Conservation (phyloP, 2,113 vertebrate species). For the Ameiurus melas region DNA sequence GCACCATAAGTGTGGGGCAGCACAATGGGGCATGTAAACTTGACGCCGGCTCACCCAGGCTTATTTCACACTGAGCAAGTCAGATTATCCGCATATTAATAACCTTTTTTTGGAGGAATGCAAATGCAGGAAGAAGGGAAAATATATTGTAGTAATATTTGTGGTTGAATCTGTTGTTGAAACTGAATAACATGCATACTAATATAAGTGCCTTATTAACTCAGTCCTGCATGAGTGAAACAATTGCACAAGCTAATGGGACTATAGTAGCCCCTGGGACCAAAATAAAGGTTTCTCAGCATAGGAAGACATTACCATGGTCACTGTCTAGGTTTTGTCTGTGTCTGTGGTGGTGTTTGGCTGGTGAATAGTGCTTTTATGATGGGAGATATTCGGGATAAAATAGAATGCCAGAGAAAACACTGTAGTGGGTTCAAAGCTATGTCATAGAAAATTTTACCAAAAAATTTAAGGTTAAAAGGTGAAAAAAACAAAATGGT, state of each 20-base stretch:
- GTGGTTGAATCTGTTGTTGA: slow-evolving; percentile 38
- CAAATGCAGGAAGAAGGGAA: slow-evolving; percentile 40
- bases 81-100: slow-evolving; percentile 56
- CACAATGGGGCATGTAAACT: slow-evolving; percentile 55
- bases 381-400: neutral
- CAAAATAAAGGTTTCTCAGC: slow-evolving; percentile 11
- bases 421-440: neutral
- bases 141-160: slow-evolving; percentile 40
- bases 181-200: slow-evolving; percentile 35
- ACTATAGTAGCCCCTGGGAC: slow-evolving; percentile 15
- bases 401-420: slow-evolving; percentile 11
- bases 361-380: slow-evolving; percentile 9
- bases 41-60: slow-evolving; percentile 25
- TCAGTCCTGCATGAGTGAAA: slow-evolving; percentile 34
- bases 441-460: too few species aligned
- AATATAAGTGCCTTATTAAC: slow-evolving; percentile 28
- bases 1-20: slow-evolving; percentile 30
- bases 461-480: too few species aligned
- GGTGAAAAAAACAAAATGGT: too few species aligned
- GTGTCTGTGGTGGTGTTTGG: neutral
- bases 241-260: slow-evolving; percentile 39
- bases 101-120: slow-evolving; percentile 44
- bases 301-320: neutral
- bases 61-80: slow-evolving; percentile 51
- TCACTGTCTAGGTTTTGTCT: slow-evolving; percentile 18